phyloP scores from a whole-genome alignment of 1,140 invertebrate species.

The roundworm (Caenorhabditis elegans) region DNA sequence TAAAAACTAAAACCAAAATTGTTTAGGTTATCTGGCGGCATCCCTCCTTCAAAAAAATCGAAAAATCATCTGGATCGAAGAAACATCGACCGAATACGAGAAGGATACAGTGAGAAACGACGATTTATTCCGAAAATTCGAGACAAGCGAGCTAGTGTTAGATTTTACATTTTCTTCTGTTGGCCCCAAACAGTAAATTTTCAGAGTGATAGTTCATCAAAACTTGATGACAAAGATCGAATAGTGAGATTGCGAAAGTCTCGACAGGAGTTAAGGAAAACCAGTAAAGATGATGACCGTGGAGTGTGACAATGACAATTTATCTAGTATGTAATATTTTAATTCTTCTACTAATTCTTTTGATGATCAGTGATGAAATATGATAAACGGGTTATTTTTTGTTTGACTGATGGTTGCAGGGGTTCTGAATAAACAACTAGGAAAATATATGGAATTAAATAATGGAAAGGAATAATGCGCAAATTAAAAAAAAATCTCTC shows the following conservation, averaged over 20 bases:
- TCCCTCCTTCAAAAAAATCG: not conserved
- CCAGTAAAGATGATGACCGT: conserved; percentile 4
- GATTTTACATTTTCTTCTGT: not conserved
- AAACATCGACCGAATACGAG: not conserved
- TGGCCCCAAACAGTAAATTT: not conserved
- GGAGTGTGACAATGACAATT: not conserved
- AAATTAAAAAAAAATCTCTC: too few species aligned
- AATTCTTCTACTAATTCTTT: too few species aligned
- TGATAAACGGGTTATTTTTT: not conserved
- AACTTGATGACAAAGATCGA: conserved; percentile 19
- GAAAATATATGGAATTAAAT: too few species aligned
- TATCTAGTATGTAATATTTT: not conserved
- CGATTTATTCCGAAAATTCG: not conserved
- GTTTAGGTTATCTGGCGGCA: not conserved
- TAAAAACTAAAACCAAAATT: too few species aligned
- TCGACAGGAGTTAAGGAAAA: conserved; percentile 10
- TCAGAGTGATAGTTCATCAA: conserved; percentile 12
- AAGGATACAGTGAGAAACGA: conserved; percentile 8
- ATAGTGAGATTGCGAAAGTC: conserved; percentile 32
- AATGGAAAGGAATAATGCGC: too few species aligned
- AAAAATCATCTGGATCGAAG: not conserved
- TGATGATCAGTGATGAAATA: conserved; percentile 18
- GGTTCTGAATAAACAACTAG: too few species aligned
- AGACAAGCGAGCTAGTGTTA: not conserved
- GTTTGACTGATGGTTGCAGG: too few species aligned